phyloP scores from a whole-genome alignment of 2,797 vertebrate species.

The Pipistrellus kuhlii region DNA sequence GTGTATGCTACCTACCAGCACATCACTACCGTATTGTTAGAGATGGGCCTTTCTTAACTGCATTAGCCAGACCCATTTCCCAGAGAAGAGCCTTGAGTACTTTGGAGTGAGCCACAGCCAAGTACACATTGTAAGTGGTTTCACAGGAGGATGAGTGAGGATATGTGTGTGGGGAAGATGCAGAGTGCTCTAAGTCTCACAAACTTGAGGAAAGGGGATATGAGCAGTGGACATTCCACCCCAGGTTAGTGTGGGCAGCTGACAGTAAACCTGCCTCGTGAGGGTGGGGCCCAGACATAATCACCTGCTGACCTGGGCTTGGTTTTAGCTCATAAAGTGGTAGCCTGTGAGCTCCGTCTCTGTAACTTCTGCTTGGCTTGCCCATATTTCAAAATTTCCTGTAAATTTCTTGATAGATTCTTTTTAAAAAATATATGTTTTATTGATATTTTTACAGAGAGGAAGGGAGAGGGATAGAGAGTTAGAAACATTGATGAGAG shows the following conservation, averaged over 20 bases:
- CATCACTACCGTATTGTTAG: background rate
- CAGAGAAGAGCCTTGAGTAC: background rate
- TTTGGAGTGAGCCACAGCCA: background rate
- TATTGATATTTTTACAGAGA: too few species aligned
- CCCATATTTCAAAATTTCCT: background rate
- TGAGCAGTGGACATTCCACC: background rate
- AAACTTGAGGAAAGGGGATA: background rate
- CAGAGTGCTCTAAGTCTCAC: background rate
- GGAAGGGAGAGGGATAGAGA: too few species aligned
- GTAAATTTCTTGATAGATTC: background rate
- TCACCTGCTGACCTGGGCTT: background rate
- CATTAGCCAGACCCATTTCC: background rate
- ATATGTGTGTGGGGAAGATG: background rate
- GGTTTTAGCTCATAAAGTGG: background rate
- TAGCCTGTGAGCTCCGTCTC: background rate
- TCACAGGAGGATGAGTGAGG: background rate
- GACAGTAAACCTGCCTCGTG: rapidly evolving
- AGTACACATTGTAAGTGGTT: background rate
- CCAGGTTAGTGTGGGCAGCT: background rate
- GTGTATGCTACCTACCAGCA: background rate
- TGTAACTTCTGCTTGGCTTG: background rate
- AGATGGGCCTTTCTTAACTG: background rate
- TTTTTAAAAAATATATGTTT: too few species aligned
- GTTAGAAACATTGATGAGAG: too few species aligned
- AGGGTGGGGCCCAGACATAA: too few species aligned